Evolutionary conservation across 1,140 invertebrate species (phyloP).

Genomic region (Dendroctonus valens): DNA sequence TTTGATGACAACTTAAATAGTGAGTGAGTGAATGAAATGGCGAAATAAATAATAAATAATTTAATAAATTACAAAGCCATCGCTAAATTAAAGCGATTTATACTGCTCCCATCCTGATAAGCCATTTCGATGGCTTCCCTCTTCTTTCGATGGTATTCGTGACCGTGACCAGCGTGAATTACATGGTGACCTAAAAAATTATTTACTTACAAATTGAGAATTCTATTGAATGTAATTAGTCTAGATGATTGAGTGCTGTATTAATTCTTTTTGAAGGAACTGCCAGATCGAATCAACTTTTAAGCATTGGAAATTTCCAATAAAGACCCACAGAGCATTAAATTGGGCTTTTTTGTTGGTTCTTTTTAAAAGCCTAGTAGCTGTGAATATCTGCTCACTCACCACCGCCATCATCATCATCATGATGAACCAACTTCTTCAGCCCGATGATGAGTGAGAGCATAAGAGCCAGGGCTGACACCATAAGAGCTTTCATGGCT

Average conservation of each 20-base stretch:
- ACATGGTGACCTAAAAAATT: conserved; percentile 33
- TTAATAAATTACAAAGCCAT: background rate
- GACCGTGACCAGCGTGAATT: conserved; percentile 55
- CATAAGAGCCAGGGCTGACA: conserved; percentile 69
- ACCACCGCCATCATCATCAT: conserved; percentile 58
- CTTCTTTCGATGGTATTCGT: conserved; percentile 61
- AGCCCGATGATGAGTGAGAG: conserved; percentile 68
- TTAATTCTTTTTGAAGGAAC: too few relatives aligned
- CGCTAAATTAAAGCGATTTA: conserved; percentile 33
- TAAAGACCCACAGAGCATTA: background rate
- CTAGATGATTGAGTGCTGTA: background rate
- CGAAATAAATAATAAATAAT: conserved; percentile 34
- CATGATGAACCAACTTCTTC: conserved; percentile 65
- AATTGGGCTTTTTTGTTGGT: background rate
- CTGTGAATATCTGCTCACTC: background rate
- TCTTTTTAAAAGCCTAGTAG: background rate
- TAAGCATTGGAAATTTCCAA: background rate
- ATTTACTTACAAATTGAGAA: conserved; percentile 7
- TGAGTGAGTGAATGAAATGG: background rate
- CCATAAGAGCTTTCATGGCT: conserved; percentile 69
- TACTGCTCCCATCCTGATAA: conserved; percentile 59
- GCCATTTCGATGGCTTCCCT: conserved; percentile 54
- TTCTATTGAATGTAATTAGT: background rate
- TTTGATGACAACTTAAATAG: background rate
- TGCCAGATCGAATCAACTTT: background rate